Percentiles rank a stretch among this genome's conserved stretches.
Evolutionary conservation across 2,113 vertebrate genomes (phyloP).

Genomic region (Pantherophis guttatus): DNA sequence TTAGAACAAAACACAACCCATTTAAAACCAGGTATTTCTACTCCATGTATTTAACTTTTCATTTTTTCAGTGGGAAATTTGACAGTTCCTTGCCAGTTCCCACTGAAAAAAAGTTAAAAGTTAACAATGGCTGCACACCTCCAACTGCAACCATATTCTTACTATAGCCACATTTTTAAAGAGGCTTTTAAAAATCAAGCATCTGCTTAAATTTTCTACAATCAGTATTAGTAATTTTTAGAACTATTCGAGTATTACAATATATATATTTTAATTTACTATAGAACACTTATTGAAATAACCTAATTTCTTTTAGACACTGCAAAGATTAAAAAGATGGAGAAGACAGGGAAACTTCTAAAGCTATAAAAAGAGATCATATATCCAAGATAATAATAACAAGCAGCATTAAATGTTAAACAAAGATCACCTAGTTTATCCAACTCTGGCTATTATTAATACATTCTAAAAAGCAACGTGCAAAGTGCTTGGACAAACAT

Average conservation of each 20-base stretch:
- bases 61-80: not conserved
- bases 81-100: not conserved
- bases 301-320: not conserved
- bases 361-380: constrained; percentile 22
- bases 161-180: not conserved
- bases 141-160: not conserved
- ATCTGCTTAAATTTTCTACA: not conserved
- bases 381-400: constrained; percentile 32
- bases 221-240: not conserved
- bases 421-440: constrained; percentile 48
- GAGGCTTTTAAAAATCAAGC: not conserved
- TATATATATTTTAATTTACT: not conserved
- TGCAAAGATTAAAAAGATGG: not conserved
- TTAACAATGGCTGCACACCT: not conserved
- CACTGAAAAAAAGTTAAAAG: not conserved
- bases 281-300: not conserved
- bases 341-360: constrained; percentile 16
- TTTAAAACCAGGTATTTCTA: not conserved
- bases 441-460: constrained; percentile 39
- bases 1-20: not conserved
- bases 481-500: constrained; percentile 30
- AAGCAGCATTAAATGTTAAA: constrained; percentile 43
- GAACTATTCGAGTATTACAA: not conserved
- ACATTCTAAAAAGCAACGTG: constrained; percentile 64
- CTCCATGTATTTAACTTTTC: not conserved